Conservation (phyloP, 2,888 invertebrate species). For the Drosophila picticornis region DNA sequence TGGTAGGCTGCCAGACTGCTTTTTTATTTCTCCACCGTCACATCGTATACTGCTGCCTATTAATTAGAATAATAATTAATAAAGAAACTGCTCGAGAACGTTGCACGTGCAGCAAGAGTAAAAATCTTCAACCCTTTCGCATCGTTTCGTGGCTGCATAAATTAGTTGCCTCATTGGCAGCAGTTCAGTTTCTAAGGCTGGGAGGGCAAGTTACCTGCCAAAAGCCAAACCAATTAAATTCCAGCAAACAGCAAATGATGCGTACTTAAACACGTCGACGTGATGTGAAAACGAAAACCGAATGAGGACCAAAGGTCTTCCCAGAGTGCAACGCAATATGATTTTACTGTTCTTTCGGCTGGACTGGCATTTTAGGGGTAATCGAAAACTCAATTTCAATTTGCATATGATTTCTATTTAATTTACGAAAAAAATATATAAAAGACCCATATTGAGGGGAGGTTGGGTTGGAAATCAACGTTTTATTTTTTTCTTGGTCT, state of each 20-base stretch:
- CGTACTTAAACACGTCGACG: constrained; percentile 81
- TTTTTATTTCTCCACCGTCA: constrained; percentile 14
- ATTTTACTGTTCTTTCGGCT: constrained; percentile 40
- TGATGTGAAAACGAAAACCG: constrained; percentile 59
- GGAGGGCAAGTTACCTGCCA: constrained; percentile 54
- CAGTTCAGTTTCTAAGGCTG: constrained; percentile 10
- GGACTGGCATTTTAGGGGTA: constrained; percentile 57
- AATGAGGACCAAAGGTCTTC: constrained; percentile 18
- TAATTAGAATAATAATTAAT: constrained; percentile 82
- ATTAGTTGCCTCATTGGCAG: constrained; percentile 72
- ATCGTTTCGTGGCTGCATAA: constrained; percentile 51
- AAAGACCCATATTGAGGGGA: constrained; percentile 33
- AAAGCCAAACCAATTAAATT: constrained; percentile 78
- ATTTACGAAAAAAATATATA: constrained; percentile 51
- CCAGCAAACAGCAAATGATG: constrained; percentile 77
- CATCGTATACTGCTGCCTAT: constrained; percentile 62
- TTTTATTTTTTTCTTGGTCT: constrained; percentile 13
- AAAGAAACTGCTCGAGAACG: constrained; percentile 69
- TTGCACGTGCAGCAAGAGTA: constrained; percentile 59
- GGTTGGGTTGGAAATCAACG: constrained; percentile 24
- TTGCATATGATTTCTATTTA: constrained; percentile 81
- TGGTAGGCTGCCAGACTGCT: constrained; percentile 56
- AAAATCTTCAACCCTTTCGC: constrained; percentile 55
- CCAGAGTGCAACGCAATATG: constrained; percentile 65
- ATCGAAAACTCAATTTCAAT: constrained; percentile 71